These are phyloP conservation scores for Endomychus coccineus DNA, from an alignment of 2,888 invertebrate genomes.

Conservation along the genomic window DNA sequence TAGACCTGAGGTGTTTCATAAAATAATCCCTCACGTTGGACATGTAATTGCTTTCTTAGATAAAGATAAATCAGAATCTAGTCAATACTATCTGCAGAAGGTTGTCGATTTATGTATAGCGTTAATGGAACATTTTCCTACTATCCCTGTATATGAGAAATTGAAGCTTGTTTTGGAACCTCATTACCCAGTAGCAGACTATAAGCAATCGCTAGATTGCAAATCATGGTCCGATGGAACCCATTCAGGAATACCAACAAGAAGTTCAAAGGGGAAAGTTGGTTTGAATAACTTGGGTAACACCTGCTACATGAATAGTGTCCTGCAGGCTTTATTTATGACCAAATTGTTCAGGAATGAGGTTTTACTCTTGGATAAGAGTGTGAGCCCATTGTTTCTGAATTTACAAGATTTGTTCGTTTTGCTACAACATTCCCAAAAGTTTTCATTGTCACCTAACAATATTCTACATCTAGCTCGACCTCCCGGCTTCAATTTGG, in stretches of 20 bases:
- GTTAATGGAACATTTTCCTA: slow-evolving; percentile 48
- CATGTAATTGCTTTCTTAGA: slow-evolving; percentile 49
- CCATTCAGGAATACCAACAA: slow-evolving; percentile 23
- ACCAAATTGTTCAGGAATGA: slow-evolving; percentile 71
- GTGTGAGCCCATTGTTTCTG: slow-evolving; percentile 53
- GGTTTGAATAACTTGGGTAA: slow-evolving; percentile 79
- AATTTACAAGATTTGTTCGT: slow-evolving; percentile 68
- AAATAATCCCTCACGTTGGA: slow-evolving; percentile 49
- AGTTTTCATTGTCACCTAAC: slow-evolving; percentile 62
- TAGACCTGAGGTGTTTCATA: slow-evolving; percentile 53
- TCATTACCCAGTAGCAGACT: slow-evolving; percentile 30
- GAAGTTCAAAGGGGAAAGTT: slow-evolving; percentile 48
- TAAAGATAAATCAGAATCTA: slow-evolving; percentile 49
- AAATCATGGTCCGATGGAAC: slow-evolving; percentile 39
- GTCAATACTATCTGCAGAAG: slow-evolving; percentile 47
- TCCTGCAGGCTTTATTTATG: slow-evolving; percentile 75
- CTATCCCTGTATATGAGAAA: slow-evolving; percentile 35
- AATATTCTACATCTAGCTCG: slow-evolving; percentile 63
- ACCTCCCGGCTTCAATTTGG: slow-evolving; percentile 68
- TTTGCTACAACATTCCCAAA: slow-evolving; percentile 59
- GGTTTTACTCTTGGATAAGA: slow-evolving; percentile 51
- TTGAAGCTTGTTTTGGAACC: slow-evolving; percentile 37
- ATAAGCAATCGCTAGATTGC: slow-evolving; percentile 35
- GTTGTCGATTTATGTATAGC: slow-evolving; percentile 53
- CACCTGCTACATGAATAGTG: slow-evolving; percentile 86